Evolutionary conservation across 2,888 invertebrate species (phyloP).

Genomic region (Sarcophaga rosellei): DNA sequence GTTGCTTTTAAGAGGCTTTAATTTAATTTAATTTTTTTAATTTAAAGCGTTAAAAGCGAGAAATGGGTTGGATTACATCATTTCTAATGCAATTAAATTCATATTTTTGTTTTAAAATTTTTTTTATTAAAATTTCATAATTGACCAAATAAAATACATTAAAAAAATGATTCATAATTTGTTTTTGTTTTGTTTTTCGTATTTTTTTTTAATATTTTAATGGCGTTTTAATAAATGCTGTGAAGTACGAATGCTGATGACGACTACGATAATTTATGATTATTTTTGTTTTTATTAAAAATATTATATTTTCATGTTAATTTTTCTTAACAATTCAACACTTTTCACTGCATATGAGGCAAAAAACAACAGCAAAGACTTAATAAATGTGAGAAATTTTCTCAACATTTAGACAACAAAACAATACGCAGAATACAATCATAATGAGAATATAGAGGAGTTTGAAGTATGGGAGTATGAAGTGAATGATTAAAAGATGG

Average conservation of each 20-base stretch:
- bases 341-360: constrained; percentile 51
- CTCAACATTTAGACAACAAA: constrained; percentile 64
- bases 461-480: too few species aligned
- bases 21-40: background rate
- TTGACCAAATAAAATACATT: background rate
- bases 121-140: background rate
- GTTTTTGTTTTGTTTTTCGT: background rate
- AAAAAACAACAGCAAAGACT: constrained; percentile 26
- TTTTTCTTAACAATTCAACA: constrained; percentile 58
- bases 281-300: constrained; percentile 3
- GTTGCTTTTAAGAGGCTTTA: background rate
- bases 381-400: constrained; percentile 67
- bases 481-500: background rate
- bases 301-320: constrained; percentile 41
- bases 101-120: background rate
- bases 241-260: background rate
- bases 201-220: background rate
- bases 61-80: background rate
- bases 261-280: constrained; percentile 20
- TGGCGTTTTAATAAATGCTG: background rate
- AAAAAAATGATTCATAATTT: background rate
- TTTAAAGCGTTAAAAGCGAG: background rate
- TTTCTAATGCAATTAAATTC: background rate
- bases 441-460: background rate
- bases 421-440: background rate